phyloP scores from a whole-genome alignment of 2,888 invertebrate species.

The Dorcus parallelipipedus region DNA sequence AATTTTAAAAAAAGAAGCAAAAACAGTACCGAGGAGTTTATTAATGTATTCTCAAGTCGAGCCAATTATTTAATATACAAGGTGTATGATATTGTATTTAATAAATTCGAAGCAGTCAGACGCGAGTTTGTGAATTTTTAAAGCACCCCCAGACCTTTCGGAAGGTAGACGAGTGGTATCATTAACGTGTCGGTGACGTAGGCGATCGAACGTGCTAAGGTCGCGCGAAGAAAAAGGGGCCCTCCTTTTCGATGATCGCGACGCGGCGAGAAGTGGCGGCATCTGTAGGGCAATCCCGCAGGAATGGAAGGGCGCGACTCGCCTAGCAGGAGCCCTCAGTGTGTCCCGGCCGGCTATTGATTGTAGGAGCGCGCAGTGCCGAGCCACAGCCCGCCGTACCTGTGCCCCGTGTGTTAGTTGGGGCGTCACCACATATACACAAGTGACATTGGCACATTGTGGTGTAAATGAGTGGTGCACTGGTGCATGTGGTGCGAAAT shows the following conservation, averaged over 20 bases:
- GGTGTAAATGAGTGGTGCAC: conserved; percentile 30
- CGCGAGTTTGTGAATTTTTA: not conserved
- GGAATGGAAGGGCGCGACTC: conserved; percentile 27
- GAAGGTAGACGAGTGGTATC: not conserved
- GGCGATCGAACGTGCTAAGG: not conserved
- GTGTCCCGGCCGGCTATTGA: conserved; percentile 34
- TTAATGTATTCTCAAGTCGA: too few species aligned
- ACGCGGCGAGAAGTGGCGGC: conserved; percentile 16
- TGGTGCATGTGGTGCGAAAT: conserved; percentile 32
- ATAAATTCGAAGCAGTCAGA: too few species aligned
- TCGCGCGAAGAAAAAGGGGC: not conserved
- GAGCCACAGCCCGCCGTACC: conserved; percentile 36
- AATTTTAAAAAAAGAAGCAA: too few species aligned
- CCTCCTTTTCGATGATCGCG: not conserved
- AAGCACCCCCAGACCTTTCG: not conserved
- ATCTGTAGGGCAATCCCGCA: conserved; percentile 19
- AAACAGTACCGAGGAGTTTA: too few species aligned
- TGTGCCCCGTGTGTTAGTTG: conserved; percentile 33
- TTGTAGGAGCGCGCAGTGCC: conserved; percentile 35
- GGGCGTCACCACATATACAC: conserved; percentile 36
- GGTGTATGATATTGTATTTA: too few species aligned
- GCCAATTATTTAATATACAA: too few species aligned
- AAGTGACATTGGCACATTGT: conserved; percentile 25
- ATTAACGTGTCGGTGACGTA: not conserved
- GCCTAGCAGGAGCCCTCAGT: conserved; percentile 29